phyloP scores from a whole-genome alignment of 2,113 vertebrate species.

The Emydura subglobosa region DNA sequence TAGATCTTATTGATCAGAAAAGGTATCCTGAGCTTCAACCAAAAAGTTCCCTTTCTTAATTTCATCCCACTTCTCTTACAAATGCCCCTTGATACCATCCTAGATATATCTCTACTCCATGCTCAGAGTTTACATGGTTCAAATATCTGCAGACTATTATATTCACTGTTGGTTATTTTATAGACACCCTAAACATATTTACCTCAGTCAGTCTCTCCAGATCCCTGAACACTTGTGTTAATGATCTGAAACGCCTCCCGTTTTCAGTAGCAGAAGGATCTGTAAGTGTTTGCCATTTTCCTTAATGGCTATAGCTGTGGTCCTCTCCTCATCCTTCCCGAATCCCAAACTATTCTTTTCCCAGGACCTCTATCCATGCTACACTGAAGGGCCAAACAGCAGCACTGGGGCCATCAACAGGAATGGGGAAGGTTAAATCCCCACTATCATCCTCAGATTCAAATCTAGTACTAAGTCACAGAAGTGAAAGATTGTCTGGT shows the following conservation, averaged over 20 bases:
- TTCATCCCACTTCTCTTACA: neutral
- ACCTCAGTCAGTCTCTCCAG: neutral
- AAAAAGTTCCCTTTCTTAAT: neutral
- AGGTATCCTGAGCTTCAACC: neutral
- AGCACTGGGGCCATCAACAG: neutral
- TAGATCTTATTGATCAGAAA: conserved; percentile 12
- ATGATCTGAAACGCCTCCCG: neutral
- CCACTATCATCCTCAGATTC: neutral
- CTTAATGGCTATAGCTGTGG: neutral
- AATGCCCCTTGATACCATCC: neutral
- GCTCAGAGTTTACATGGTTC: neutral
- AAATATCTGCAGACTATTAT: neutral
- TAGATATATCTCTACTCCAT: neutral
- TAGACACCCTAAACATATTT: neutral
- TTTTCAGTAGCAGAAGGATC: neutral
- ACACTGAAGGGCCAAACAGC: neutral
- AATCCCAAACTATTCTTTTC: neutral
- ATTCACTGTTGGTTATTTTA: neutral
- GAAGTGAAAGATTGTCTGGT: neutral
- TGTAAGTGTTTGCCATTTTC: conserved; percentile 1
- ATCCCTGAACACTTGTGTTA: neutral
- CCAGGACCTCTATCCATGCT: neutral
- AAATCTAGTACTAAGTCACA: neutral
- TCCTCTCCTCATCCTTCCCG: neutral
- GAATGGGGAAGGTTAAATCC: neutral